Evolutionary conservation across 2,113 vertebrate genomes (phyloP), one percentile per base, ranked within the genome.

Genomic region (Labrus mixtus): DNA sequence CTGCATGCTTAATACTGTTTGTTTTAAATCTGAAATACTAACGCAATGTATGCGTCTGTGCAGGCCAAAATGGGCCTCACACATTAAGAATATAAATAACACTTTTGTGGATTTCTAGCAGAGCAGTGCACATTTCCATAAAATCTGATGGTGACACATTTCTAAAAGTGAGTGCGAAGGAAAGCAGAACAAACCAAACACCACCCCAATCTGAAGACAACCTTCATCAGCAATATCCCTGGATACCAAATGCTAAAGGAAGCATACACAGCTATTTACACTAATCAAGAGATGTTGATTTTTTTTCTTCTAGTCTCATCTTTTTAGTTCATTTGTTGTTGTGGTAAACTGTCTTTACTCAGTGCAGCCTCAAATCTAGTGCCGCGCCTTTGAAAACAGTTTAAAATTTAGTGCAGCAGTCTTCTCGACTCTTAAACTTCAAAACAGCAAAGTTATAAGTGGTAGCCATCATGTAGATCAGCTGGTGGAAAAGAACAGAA

Each of bases 401-500:
- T 90, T 98, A 99, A 96, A 99, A 99, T 95, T 99, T 98, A 97
- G 98, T 99, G 97, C 98, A 99, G 97, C 97, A 99, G 94, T 98
- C 97, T 97, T 99, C 97, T 96, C 96, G 97, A 98, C 97, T 98
- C 96, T 99, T 98, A 98, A 99, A 98, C 98, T 98, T 99, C 97
- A 99, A 97, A 96, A 99, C 97, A 78, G 97, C 97, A 98, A 96
- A 99, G 96, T 99, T 99, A 99, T 99, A 99, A 95, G 98, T 99
- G 88, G 98, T 98, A 96, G 97, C 97, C 98, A 99, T 99, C 98
- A 99, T 99, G 98, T 98, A 99, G 97, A 99, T 98, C 95, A 99
- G 97, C 98, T 99, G 98, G 97, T 96, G 97, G 95, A 97, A 98
- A 94, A 98, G 95, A 97, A 97, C 96, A 98, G 93, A 97, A 92